Base-by-base conservation (phyloP, 2,797 vertebrate genomes). In the Enteromius thamalakanensis region DNA sequence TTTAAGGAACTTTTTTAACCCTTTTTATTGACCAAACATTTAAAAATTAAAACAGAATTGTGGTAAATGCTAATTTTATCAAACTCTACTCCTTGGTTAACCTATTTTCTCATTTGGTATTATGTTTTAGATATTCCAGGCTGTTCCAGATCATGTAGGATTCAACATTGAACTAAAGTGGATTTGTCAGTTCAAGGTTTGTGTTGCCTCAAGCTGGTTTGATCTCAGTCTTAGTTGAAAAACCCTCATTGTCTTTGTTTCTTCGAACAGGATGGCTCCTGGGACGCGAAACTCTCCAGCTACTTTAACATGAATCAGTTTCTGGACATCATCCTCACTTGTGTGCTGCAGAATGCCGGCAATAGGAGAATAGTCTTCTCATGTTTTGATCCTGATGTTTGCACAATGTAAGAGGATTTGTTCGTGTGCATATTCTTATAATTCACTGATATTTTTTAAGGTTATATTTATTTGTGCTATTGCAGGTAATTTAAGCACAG, bases 81-180 rank as follows among this genome's bases (percentile, higher is more conserved):
- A 15, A 29, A 7, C 14, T 17, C 0, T 49, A 12, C 15, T 23
- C 6, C 26, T 70, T 60, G 37, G 10, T 42, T 32, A 60, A 71
- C 79, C 4, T 72, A 3, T 70, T 23, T 7, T 68, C 47, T 60
- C 17, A 29, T 80, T 47, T 75, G 3, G 37, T 40, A n/a, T 23
- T 23, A 47, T 62, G 19, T 87, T 89, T 1, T 87, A 99, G 98
- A 96, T 98, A 80, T 95, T 99, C 87, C 97, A 98, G 62, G 92
- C 95, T 67, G 91, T 99, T 90, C 95, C 98, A 86, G 95, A 97
- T 78, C 87, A 95, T 37, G 96, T 99, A 82, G 97, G 98, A 17
- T 99, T 98, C 91, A 98, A 99, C 91, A 99, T 99, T 82, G 98
- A 99, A 92, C 93, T 99, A 49, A 99, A 99, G 88, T 99, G 98